Percentiles rank a stretch among this genome's conserved stretches.
Conservation (phyloP, 2,797 vertebrate genomes). For the Meriones psammophilus region DNA sequence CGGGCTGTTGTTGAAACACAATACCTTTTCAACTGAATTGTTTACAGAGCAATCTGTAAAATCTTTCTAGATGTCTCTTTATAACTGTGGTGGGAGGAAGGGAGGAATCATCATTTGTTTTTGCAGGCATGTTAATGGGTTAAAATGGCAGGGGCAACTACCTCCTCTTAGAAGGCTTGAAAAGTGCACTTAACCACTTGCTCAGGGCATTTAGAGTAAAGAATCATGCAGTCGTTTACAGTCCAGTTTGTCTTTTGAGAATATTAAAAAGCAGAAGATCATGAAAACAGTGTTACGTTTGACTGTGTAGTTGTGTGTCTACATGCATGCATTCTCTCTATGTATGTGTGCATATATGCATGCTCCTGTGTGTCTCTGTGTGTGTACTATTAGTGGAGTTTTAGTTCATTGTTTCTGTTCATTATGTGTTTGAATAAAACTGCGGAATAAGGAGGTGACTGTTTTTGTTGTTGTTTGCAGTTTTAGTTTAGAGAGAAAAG, state of each 20-base stretch:
- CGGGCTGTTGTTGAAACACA: slow-evolving; percentile 64
- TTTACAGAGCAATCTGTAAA: slow-evolving; percentile 77
- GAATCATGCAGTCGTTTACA: slow-evolving; percentile 84
- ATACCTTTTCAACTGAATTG: slow-evolving; percentile 79
- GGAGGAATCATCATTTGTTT: slow-evolving; percentile 69
- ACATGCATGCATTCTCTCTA: not conserved
- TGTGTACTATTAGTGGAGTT: slow-evolving; percentile 72
- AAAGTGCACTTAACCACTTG: slow-evolving; percentile 88
- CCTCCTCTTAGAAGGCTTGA: slow-evolving; percentile 81
- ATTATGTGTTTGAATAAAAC: slow-evolving; percentile 79
- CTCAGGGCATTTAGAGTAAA: slow-evolving; percentile 84
- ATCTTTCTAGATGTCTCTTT: slow-evolving; percentile 81
- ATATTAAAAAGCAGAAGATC: slow-evolving; percentile 82
- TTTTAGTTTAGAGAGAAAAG: slow-evolving; percentile 71
- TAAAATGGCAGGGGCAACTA: slow-evolving; percentile 85
- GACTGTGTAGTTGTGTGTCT: not conserved
- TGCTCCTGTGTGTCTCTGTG: no score
- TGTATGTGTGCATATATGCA: not conserved
- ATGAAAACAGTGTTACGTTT: slow-evolving; percentile 84
- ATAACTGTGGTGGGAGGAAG: slow-evolving; percentile 65
- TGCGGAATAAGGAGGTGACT: slow-evolving; percentile 47
- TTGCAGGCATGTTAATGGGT: slow-evolving; percentile 84
- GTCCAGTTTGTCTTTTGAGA: slow-evolving; percentile 84
- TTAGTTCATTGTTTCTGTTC: slow-evolving; percentile 81
- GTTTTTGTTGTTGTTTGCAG: slow-evolving; percentile 76